phyloP scores from a whole-genome alignment of 2,888 invertebrate species.

The Sinopyrophorus schimmeli region DNA sequence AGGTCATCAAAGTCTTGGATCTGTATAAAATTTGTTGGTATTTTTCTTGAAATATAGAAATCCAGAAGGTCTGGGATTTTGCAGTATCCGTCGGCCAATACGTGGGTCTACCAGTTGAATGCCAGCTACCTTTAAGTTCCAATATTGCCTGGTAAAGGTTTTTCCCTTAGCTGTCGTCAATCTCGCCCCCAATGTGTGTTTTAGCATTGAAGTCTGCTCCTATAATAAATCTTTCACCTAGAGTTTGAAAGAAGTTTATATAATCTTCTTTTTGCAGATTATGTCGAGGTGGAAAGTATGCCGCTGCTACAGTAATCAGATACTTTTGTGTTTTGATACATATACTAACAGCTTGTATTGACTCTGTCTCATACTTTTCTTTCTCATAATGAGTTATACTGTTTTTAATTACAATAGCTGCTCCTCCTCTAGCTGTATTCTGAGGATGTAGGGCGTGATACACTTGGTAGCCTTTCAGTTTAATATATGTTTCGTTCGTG shows the following conservation, averaged over 20 bases:
- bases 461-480: conserved; percentile 3
- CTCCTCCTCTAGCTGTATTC: conserved; percentile 8
- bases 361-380: neutral
- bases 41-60: conserved; percentile 15
- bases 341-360: conserved; percentile 1
- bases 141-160: conserved; percentile 5
- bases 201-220: conserved; percentile 7
- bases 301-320: neutral
- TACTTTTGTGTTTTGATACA: conserved; percentile 9
- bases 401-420: conserved; percentile 8
- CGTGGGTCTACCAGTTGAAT: conserved; percentile 9
- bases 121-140: conserved; percentile 6
- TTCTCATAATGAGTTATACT: conserved; percentile 2
- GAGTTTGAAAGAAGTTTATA: conserved; percentile 9
- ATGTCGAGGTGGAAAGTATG: conserved; percentile 5
- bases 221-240: conserved; percentile 7
- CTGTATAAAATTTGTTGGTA: conserved; percentile 13
- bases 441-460: conserved; percentile 7
- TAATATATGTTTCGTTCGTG: conserved; percentile 7
- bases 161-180: conserved; percentile 1
- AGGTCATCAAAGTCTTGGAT: conserved; percentile 7
- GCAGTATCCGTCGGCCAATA: conserved; percentile 14
- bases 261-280: conserved; percentile 9
- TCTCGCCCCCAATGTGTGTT: neutral
- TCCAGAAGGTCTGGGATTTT: conserved; percentile 14